Conservation (phyloP, 1,140 invertebrate species). For the Physella acuta region DNA sequence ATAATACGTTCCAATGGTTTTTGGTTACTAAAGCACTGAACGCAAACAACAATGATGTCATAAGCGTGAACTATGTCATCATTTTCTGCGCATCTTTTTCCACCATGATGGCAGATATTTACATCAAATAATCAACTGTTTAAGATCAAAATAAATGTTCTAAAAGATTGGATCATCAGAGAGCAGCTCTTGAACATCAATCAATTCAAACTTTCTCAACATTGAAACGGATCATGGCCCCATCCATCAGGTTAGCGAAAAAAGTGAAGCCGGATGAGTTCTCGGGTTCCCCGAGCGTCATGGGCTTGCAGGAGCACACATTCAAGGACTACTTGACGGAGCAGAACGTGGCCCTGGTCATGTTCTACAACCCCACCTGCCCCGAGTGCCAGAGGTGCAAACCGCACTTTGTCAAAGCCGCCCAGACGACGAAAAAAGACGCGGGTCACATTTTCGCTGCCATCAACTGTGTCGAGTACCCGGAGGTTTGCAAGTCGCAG, state of each 20-base stretch:
- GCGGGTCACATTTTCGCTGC: background rate
- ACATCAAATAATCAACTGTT: too few species aligned
- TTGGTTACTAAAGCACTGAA: too few species aligned
- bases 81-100: too few species aligned
- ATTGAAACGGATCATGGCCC: too few species aligned
- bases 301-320: conserved; percentile 3
- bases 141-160: too few species aligned
- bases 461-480: conserved; percentile 13
- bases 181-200: too few species aligned
- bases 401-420: conserved; percentile 18
- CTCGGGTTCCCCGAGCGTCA: background rate
- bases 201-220: too few species aligned
- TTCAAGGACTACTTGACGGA: background rate
- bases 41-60: too few species aligned
- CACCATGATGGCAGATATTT: too few species aligned
- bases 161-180: too few species aligned
- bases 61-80: too few species aligned
- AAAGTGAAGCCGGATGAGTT: conserved; percentile 3
- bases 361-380: conserved; percentile 12
- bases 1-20: too few species aligned
- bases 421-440: background rate
- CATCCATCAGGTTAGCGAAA: background rate
- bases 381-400: background rate
- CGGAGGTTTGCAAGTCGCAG: background rate
- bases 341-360: conserved; percentile 8